These are phyloP conservation scores for Uloborus plumipes DNA, from an alignment of 2,888 invertebrate genomes.

Conservation along the genomic window DNA sequence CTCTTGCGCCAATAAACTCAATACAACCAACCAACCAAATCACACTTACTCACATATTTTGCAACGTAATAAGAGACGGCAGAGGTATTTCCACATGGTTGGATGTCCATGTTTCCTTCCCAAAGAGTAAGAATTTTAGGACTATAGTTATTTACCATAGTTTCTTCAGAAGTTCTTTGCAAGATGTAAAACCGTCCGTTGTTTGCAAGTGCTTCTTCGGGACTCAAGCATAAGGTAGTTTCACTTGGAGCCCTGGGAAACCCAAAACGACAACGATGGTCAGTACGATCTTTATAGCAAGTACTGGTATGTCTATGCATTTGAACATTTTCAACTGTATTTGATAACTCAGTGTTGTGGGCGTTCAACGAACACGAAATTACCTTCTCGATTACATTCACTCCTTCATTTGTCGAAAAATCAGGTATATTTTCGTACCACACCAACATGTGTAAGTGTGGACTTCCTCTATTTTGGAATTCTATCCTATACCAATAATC, in stretches of 20 bases:
- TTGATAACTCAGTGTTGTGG: background rate
- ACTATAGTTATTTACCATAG: too few species aligned
- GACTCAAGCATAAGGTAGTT: too few species aligned
- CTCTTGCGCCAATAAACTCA: too few species aligned
- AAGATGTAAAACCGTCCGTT: too few species aligned
- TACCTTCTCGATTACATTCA: background rate
- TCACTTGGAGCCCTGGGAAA: constrained; percentile 2
- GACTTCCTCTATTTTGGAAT: background rate
- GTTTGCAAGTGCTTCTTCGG: too few species aligned
- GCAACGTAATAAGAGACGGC: too few species aligned
- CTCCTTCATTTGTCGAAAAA: background rate
- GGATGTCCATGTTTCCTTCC: too few species aligned
- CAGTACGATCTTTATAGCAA: background rate
- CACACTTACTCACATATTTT: too few species aligned
- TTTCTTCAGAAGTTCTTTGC: too few species aligned
- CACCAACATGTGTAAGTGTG: background rate
- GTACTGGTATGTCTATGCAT: background rate
- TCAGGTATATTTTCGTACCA: background rate
- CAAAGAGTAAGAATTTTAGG: too few species aligned
- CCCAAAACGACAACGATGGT: background rate
- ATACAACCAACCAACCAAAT: too few species aligned
- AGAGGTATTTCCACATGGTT: too few species aligned
- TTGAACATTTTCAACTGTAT: background rate
- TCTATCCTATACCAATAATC: background rate
- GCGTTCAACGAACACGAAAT: background rate